Evolutionary conservation across 2,113 vertebrate genomes (phyloP), one percentile per base, ranked within the genome.

Genomic region (Bambusicola thoracicus): DNA sequence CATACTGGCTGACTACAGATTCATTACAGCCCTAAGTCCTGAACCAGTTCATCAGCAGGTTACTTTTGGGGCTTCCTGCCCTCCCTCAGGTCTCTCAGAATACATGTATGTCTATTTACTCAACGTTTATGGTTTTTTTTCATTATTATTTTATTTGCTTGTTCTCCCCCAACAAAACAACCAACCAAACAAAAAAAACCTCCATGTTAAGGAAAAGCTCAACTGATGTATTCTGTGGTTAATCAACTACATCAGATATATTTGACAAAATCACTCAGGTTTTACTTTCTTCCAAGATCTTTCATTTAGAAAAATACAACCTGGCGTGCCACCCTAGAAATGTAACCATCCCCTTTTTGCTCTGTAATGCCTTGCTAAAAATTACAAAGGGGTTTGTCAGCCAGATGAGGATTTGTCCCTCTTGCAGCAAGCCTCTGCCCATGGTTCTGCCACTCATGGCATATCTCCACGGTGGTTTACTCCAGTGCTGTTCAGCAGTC

Each of bases 141-240:
- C n/a, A 17, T 17, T 32, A 49, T 22, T 24, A 22, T 30, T 55
- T 55, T 29, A 16, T 30, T 55, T 55, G 53, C 13, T 27, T 3
- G 34, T 7, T 65, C 30, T 32, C 5, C n/a, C 20, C 53, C 29
- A 10, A 10, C 14, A 55, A 55, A 55, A 30, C 29, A 30, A 53
- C 22, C 48, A 55, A 58, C 18, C 19, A 58, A 34, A 34, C n/a
- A 5, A 48, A 48, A 72, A 32, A 88, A 79, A 24, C 25, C 51
- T 27, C 69, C 21, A 24, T 3, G 3, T 40, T 49, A 67, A 81
- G 14, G 46, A 68, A 90, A 89, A 89, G 21, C 2, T 43, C 10
- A 8, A 24, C 34, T 24, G 12, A 3, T 0, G 0, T 77, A 59
- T 89, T 75, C 56, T 63, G 6, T 22, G 2, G 12, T 49, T 66